These are phyloP conservation scores for Drosophila oshimai DNA, from an alignment of 1,140 invertebrate genomes.

Conservation along the genomic window DNA sequence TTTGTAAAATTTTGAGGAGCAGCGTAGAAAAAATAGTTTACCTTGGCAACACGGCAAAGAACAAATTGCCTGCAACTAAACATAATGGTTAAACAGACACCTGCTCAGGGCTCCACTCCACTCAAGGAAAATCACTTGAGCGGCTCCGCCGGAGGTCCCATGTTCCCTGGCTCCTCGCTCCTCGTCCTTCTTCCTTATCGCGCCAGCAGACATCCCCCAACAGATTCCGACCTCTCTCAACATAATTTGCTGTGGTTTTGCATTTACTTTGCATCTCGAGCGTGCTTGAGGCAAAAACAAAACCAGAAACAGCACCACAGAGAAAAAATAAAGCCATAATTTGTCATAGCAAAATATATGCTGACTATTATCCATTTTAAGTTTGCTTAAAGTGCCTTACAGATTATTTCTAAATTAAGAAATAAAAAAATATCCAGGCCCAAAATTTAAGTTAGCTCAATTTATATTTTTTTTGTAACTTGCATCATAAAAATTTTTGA, in stretches of 20 bases:
- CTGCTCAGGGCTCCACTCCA: constrained; percentile 63
- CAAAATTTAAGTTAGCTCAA: too few relatives aligned
- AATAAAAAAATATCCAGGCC: too few relatives aligned
- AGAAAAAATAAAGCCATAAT: background rate
- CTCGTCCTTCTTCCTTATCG: constrained; percentile 18
- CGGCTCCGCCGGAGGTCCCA: constrained; percentile 20
- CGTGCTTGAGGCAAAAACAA: constrained; percentile 64
- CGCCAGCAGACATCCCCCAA: constrained; percentile 19
- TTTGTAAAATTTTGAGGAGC: constrained; percentile 24
- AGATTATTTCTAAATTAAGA: background rate
- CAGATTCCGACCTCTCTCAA: constrained; percentile 47
- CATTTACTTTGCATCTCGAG: constrained; percentile 78
- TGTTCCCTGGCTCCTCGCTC: background rate
- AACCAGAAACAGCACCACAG: background rate
- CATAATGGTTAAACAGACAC: constrained; percentile 80
- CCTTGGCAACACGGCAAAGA: constrained; percentile 48
- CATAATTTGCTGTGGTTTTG: constrained; percentile 81
- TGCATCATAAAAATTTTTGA: too few relatives aligned
- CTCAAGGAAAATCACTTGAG: constrained; percentile 74
- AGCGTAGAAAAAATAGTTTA: constrained; percentile 35
- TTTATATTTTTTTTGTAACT: too few relatives aligned
- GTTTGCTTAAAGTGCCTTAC: too few relatives aligned
- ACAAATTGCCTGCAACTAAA: constrained; percentile 81
- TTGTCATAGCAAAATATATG: background rate
- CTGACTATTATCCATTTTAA: too few relatives aligned